phyloP scores from a whole-genome alignment of 2,888 invertebrate species.

The Pediacus dermestoides region DNA sequence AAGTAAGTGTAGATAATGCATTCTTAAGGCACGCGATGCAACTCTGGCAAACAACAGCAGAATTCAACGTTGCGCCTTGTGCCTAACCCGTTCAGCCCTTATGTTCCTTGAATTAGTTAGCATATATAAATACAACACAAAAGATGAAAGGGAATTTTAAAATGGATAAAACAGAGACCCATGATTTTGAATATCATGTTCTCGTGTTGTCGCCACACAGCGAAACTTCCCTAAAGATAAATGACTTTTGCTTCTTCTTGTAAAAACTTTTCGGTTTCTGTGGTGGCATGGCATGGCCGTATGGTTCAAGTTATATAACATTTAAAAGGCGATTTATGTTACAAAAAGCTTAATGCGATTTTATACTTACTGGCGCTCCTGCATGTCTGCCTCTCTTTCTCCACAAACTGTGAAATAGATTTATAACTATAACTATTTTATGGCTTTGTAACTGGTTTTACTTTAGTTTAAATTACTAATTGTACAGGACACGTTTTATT shows the following conservation, averaged over 20 bases:
- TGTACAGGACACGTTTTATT: too few relatives aligned
- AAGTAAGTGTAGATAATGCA: too few relatives aligned
- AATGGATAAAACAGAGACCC: constrained; percentile 2
- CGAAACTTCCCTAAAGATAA: constrained; percentile 26
- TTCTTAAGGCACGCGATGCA: too few relatives aligned
- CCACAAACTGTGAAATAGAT: constrained; percentile 1
- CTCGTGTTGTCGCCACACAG: too few relatives aligned
- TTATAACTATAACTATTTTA: constrained; percentile 1
- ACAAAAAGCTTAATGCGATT: constrained; percentile 34
- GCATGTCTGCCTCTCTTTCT: too few relatives aligned
- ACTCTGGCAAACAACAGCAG: too few relatives aligned
- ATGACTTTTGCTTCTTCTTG: constrained; percentile 36
- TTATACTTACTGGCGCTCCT: constrained; percentile 22
- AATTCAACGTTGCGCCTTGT: too few relatives aligned
- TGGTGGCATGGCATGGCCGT: constrained; percentile 19
- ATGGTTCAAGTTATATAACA: constrained; percentile 33
- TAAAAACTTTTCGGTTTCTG: background rate
- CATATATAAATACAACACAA: too few relatives aligned
- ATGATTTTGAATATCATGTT: background rate
- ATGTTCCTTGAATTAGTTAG: too few relatives aligned
- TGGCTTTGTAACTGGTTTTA: background rate
- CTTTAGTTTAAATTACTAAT: background rate
- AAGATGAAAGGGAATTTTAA: too few relatives aligned
- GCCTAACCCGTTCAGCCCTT: too few relatives aligned
- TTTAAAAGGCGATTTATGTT: constrained; percentile 40